Evolutionary conservation across 2,888 invertebrate species (phyloP).

Genomic region (Pyrocoelia pectoralis): DNA sequence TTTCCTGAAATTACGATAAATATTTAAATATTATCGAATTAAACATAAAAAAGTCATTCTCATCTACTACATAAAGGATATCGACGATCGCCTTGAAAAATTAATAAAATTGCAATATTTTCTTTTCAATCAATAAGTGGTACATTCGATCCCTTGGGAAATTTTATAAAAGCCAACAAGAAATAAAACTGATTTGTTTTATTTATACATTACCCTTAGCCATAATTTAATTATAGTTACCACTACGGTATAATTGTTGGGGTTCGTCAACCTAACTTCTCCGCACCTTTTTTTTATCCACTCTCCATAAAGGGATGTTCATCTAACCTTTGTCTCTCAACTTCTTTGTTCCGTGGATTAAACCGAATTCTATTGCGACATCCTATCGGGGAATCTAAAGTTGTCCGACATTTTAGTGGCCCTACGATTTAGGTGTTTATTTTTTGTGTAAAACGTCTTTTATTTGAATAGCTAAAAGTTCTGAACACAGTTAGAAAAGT

Average conservation of each 20-base stretch:
- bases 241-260: background rate
- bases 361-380: background rate
- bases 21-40: too few relatives aligned
- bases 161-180: too few relatives aligned
- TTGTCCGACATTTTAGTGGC: background rate
- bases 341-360: background rate
- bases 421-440: background rate
- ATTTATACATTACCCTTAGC: too few relatives aligned
- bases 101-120: too few relatives aligned
- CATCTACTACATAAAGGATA: too few relatives aligned
- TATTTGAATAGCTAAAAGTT: too few relatives aligned
- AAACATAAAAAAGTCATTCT: too few relatives aligned
- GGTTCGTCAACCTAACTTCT: background rate
- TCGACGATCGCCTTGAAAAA: too few relatives aligned
- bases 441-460: background rate
- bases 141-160: too few relatives aligned
- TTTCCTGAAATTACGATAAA: background rate
- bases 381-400: background rate
- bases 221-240: background rate
- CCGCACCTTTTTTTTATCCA: background rate
- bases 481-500: too few relatives aligned
- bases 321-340: conserved; percentile 1
- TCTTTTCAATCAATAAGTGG: too few relatives aligned
- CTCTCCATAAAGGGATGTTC: background rate
- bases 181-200: too few relatives aligned